Conservation (phyloP, 2,113 vertebrate genomes). For the Heterochromis multidens region DNA sequence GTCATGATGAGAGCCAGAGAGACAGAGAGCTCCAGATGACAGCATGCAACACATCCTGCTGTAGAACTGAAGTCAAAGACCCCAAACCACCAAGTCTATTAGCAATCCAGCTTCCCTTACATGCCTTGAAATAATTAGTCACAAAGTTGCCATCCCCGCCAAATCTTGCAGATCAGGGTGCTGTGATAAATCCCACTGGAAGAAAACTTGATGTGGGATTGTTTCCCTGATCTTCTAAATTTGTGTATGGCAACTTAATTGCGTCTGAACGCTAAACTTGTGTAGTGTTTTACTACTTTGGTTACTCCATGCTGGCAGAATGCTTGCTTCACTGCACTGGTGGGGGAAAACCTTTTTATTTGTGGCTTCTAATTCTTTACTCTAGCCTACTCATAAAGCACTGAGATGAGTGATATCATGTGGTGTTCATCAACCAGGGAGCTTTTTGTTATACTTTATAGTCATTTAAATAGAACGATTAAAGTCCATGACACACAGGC, state of each 20-base stretch:
- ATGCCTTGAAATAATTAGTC: conserved; percentile 53
- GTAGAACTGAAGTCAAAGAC: neutral
- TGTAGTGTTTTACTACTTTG: conserved; percentile 58
- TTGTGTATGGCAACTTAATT: conserved; percentile 57
- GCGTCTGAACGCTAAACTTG: conserved; percentile 39
- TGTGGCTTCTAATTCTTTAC: conserved; percentile 61
- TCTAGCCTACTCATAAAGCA: conserved; percentile 58
- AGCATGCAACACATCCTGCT: conserved; percentile 15
- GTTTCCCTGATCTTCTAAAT: conserved; percentile 53
- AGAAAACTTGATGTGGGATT: conserved; percentile 56
- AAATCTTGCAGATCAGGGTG: conserved; percentile 24
- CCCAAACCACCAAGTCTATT: conserved; percentile 25
- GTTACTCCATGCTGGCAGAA: conserved; percentile 58
- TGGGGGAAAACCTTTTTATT: conserved; percentile 57
- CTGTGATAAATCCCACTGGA: conserved; percentile 30
- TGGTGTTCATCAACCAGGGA: conserved; percentile 57
- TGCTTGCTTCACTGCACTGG: conserved; percentile 30
- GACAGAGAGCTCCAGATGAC: neutral
- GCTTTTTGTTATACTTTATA: conserved; percentile 52
- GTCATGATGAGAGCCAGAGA: neutral
- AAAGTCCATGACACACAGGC: conserved; percentile 50
- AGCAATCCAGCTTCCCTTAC: conserved; percentile 7
- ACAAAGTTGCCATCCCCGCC: neutral
- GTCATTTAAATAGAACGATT: conserved; percentile 43
- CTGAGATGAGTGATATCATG: conserved; percentile 63